phyloP scores from a whole-genome alignment of 2,797 vertebrate genomes.

The Euthynnus affinis region DNA sequence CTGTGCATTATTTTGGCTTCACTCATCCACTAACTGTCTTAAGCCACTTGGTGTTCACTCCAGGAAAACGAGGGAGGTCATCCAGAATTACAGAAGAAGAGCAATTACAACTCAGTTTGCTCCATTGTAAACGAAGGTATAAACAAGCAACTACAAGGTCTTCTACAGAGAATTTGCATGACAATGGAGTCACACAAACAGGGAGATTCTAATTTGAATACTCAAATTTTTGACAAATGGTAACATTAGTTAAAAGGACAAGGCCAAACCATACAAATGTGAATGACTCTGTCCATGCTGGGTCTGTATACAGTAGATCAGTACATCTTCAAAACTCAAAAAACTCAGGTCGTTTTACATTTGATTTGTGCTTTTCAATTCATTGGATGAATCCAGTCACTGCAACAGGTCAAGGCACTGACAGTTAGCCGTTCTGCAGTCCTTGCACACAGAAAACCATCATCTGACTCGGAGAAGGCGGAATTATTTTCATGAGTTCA shows the following conservation, averaged over 20 bases:
- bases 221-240: conserved; percentile 38
- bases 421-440: not conserved
- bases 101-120: conserved; percentile 1
- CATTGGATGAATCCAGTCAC: not conserved
- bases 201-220: conserved; percentile 37
- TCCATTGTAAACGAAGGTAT: conserved; percentile 33
- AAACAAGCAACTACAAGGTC: not conserved
- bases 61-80: conserved; percentile 1
- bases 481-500: not conserved
- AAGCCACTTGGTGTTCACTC: not conserved
- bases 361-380: not conserved
- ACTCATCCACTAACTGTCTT: conserved; percentile 6
- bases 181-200: conserved; percentile 23
- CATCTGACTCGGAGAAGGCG: not conserved
- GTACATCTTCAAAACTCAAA: conserved; percentile 1
- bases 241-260: no score
- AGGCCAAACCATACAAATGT: not conserved
- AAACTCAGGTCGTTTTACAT: no score
- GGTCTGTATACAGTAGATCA: not conserved
- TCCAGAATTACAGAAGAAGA: no score
- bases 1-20: conserved; percentile 55
- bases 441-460: not conserved
- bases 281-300: not conserved
- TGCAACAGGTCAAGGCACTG: conserved; percentile 3
- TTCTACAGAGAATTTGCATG: conserved; percentile 12